Conservation (phyloP, 2,113 vertebrate genomes). For the Tiliqua scincoides region DNA sequence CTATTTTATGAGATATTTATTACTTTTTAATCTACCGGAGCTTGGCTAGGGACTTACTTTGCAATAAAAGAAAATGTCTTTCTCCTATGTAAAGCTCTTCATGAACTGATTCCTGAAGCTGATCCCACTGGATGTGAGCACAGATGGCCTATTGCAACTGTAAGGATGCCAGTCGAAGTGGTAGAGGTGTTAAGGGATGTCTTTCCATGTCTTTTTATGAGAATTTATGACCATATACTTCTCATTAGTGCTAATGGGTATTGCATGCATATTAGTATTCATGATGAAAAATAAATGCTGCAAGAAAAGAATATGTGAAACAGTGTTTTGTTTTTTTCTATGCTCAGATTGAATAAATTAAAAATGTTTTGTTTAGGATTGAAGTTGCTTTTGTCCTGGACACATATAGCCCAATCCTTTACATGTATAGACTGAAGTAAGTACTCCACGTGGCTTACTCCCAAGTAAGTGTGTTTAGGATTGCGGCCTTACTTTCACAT, state of each 20-base stretch:
- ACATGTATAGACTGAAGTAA: too few relatives aligned
- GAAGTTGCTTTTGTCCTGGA: background rate
- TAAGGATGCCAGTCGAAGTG: conserved; percentile 10
- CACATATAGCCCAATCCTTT: too few relatives aligned
- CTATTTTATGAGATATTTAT: conserved; percentile 24
- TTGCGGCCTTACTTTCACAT: too few relatives aligned
- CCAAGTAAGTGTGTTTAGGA: too few relatives aligned
- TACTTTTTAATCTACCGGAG: background rate
- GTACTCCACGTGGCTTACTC: too few relatives aligned
- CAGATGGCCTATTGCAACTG: conserved; percentile 21
- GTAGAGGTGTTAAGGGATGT: conserved; percentile 42
- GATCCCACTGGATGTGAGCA: background rate
- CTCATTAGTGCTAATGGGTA: conserved; percentile 39
- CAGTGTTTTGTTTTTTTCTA: background rate
- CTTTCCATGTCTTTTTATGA: conserved; percentile 33
- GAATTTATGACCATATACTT: conserved; percentile 33
- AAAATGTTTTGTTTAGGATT: background rate
- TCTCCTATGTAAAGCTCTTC: conserved; percentile 33
- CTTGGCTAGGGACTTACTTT: conserved; percentile 29
- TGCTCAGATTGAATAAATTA: background rate
- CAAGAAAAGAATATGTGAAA: conserved; percentile 24
- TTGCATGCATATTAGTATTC: conserved; percentile 52
- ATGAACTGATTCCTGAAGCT: background rate
- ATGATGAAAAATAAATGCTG: conserved; percentile 8
- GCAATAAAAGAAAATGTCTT: conserved; percentile 40